These are phyloP conservation scores for Hydrozoanthus gracilis DNA, from an alignment of 92 coral and sea anemone species.

Conservation along the genomic window DNA sequence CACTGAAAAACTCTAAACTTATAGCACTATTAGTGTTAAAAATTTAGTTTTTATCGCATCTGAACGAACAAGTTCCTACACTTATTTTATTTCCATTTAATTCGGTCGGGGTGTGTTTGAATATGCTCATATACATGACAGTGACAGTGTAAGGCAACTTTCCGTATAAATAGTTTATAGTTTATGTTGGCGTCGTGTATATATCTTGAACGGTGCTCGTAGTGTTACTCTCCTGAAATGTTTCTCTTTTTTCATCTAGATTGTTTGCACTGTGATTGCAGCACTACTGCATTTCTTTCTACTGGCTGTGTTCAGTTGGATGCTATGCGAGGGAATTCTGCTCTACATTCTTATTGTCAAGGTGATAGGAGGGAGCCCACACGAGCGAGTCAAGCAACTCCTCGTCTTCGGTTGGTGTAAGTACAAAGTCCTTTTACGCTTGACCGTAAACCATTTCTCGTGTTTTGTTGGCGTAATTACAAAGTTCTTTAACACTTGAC, in stretches of 20 bases:
- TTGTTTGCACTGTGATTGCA: conserved; percentile 13
- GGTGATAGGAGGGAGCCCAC: neutral
- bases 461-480: too few species aligned
- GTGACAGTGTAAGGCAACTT: too few species aligned
- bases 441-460: too few species aligned
- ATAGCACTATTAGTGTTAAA: too few species aligned
- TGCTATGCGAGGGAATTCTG: conserved; percentile 27
- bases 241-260: neutral
- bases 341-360: conserved; percentile 12
- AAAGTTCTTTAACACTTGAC: too few species aligned
- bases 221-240: neutral
- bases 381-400: neutral
- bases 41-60: too few species aligned
- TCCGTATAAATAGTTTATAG: neutral
- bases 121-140: too few species aligned
- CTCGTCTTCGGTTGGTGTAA: conserved; percentile 37
- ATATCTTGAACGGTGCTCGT: neutral
- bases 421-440: neutral
- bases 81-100: too few species aligned
- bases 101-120: too few species aligned
- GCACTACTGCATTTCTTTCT: conserved; percentile 22
- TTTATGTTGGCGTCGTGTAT: neutral
- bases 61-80: too few species aligned
- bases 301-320: conserved; percentile 9
- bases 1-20: too few species aligned